These are phyloP conservation scores for Aspidiotus rigidus DNA, from an alignment of 2,888 invertebrate species.

Conservation along the genomic window DNA sequence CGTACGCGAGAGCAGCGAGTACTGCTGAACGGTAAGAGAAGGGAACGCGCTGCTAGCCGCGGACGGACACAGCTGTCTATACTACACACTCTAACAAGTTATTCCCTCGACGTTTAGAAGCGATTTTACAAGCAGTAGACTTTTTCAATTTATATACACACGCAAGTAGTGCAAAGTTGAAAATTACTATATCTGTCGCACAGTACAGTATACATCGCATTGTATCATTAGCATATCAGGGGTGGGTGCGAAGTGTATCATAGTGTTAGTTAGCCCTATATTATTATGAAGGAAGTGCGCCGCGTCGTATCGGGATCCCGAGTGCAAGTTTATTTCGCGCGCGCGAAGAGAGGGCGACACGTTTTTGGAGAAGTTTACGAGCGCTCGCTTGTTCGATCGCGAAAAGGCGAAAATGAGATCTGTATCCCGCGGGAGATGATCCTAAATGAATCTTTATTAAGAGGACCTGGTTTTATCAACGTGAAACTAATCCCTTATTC, in stretches of 20 bases:
- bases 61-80: too few species aligned
- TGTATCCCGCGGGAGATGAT: constrained; percentile 31
- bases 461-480: constrained; percentile 33
- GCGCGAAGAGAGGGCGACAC: not conserved
- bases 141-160: constrained; percentile 21
- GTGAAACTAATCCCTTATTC: constrained; percentile 31
- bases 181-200: constrained; percentile 14
- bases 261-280: too few species aligned
- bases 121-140: constrained; percentile 3
- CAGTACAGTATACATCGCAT: too few species aligned
- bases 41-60: too few species aligned
- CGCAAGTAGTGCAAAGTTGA: not conserved
- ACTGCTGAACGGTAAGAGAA: too few species aligned
- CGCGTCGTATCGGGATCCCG: too few species aligned
- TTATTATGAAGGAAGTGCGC: constrained; percentile 4
- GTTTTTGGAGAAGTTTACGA: not conserved
- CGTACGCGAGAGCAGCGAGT: too few species aligned
- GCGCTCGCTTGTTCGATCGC: constrained; percentile 15
- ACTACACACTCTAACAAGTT: too few species aligned
- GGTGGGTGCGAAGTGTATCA: not conserved
- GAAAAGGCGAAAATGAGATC: constrained; percentile 30
- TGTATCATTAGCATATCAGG: constrained; percentile 20
- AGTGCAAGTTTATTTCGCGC: not conserved
- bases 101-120: not conserved
- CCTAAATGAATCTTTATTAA: constrained; percentile 33